phyloP scores from a whole-genome alignment of 2,888 invertebrate genomes.

The Macrophya alboannulata region DNA sequence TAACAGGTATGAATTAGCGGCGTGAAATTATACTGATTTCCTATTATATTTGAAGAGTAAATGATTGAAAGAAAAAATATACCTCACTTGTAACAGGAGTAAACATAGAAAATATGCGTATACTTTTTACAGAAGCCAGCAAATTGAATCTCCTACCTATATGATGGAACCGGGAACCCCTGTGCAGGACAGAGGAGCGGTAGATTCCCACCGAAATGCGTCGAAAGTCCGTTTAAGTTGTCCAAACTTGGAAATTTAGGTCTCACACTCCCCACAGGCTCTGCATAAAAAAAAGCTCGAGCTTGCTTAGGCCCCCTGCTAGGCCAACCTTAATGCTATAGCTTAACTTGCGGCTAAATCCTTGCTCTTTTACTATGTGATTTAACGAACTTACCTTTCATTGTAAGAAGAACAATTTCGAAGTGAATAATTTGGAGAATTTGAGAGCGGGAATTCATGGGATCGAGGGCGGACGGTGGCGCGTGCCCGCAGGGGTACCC shows the following conservation, averaged over 20 bases:
- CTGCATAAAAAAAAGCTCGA: conserved; percentile 76
- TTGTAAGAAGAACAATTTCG: conserved; percentile 59
- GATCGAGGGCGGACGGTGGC: conserved; percentile 70
- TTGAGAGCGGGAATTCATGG: conserved; percentile 57
- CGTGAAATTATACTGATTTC: neutral
- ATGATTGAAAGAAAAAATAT: conserved; percentile 23
- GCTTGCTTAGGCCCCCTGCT: conserved; percentile 57
- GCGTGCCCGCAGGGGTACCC: conserved; percentile 91
- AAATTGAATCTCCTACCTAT: conserved; percentile 59
- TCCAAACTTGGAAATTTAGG: conserved; percentile 81
- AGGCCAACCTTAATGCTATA: conserved; percentile 53
- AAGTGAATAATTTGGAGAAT: conserved; percentile 57
- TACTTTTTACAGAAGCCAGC: conserved; percentile 48
- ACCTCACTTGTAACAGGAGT: conserved; percentile 33
- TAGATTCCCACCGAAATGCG: conserved; percentile 78
- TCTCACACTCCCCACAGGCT: conserved; percentile 86
- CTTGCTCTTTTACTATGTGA: conserved; percentile 45
- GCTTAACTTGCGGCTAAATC: conserved; percentile 52
- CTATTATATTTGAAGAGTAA: conserved; percentile 10
- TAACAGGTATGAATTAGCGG: neutral
- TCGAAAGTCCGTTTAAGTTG: conserved; percentile 60
- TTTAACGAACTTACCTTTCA: conserved; percentile 59
- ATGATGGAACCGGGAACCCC: conserved; percentile 82
- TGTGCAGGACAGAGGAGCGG: conserved; percentile 86
- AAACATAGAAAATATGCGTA: conserved; percentile 35